Evolutionary conservation across 2,888 invertebrate species (phyloP).

Genomic region (Ligdia adustata): DNA sequence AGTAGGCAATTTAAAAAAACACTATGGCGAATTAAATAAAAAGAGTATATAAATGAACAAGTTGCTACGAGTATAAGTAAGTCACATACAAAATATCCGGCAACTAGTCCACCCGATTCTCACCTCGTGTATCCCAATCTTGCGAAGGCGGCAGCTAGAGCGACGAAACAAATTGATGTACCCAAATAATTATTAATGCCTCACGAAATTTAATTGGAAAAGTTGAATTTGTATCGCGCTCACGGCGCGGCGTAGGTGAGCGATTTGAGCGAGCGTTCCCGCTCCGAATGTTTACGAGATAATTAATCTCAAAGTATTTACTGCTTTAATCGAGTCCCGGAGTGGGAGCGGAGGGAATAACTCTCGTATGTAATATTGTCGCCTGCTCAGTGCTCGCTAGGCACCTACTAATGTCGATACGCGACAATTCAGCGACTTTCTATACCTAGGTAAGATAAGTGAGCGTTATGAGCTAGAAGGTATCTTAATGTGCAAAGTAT

Average conservation of each 20-base stretch:
- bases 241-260: conserved; percentile 83
- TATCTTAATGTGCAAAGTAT: no score
- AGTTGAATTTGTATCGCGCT: conserved; percentile 84
- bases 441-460: no score
- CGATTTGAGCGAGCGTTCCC: conserved; percentile 72
- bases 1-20: no score
- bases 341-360: conserved; percentile 75
- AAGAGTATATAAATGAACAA: no score
- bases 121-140: conserved; percentile 42
- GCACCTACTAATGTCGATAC: conserved; percentile 37
- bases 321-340: conserved; percentile 82
- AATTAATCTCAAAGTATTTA: conserved; percentile 85
- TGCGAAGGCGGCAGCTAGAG: conserved; percentile 62
- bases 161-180: conserved; percentile 85
- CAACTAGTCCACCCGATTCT: conserved; percentile 40
- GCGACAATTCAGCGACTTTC: conserved; percentile 34
- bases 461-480: conserved; percentile 36
- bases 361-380: conserved; percentile 80
- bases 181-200: conserved; percentile 85
- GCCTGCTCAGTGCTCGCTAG: no score
- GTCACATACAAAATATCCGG: conserved; percentile 40
- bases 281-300: conserved; percentile 83
- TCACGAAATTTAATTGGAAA: conserved; percentile 86
- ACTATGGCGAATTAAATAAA: no score
- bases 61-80: no score